These are phyloP conservation scores for Dicyrtomina minuta DNA, from an alignment of 2,888 invertebrate genomes.

Conservation along the genomic window DNA sequence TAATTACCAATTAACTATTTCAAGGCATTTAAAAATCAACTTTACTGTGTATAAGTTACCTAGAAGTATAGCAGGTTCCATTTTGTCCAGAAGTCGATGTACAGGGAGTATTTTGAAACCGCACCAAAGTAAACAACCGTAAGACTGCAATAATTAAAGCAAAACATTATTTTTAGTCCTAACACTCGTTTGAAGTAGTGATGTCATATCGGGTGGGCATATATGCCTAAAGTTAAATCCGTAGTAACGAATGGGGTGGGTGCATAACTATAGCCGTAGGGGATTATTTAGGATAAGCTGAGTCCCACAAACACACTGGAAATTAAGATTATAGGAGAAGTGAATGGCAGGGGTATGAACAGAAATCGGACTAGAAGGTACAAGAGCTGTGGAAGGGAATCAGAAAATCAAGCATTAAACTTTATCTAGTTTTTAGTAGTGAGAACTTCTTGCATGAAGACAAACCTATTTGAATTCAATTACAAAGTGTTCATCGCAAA, in stretches of 20 bases:
- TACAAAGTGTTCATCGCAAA: constrained; percentile 24
- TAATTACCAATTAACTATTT: no score
- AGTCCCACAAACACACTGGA: no score
- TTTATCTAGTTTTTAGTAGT: no score
- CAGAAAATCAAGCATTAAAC: no score
- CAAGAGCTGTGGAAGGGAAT: no score
- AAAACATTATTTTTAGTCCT: neutral
- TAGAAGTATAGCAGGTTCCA: constrained; percentile 65
- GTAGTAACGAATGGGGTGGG: no score
- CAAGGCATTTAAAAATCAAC: neutral
- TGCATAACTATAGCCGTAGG: no score
- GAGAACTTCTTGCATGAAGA: neutral
- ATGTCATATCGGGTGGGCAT: no score
- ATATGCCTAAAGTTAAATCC: neutral
- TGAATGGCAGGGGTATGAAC: no score
- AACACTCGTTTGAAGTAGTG: neutral
- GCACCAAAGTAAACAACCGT: constrained; percentile 45
- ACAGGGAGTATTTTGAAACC: constrained; percentile 57
- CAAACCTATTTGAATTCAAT: constrained; percentile 2
- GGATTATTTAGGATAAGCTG: no score
- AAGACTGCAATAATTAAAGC: constrained; percentile 40
- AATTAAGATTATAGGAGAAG: no score
- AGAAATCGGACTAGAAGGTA: no score
- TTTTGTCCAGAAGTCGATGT: constrained; percentile 63
- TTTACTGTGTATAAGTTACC: constrained; percentile 17